Conservation (phyloP, 2,888 invertebrate genomes). For the Lasioglossum malachurum region DNA sequence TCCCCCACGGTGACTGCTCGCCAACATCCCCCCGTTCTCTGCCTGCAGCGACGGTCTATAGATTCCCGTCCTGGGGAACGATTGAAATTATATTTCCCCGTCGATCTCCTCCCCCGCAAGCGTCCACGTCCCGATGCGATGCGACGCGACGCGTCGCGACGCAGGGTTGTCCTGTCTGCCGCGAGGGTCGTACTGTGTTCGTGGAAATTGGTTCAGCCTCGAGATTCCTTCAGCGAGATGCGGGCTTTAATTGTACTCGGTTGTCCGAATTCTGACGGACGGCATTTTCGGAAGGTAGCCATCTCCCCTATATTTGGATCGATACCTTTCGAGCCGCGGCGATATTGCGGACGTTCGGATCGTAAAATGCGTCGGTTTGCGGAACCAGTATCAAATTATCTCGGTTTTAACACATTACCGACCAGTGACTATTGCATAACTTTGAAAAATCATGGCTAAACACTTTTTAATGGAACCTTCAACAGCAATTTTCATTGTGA, state of each 20-base stretch:
- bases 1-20: slow-evolving; percentile 75
- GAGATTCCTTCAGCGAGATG: not conserved
- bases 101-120: slow-evolving; percentile 47
- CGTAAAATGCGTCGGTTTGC: not conserved
- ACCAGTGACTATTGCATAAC: too few relatives aligned
- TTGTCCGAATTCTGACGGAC: slow-evolving; percentile 17
- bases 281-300: not conserved
- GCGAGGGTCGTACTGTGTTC: slow-evolving; percentile 28
- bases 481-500: too few relatives aligned
- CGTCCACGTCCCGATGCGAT: slow-evolving; percentile 2
- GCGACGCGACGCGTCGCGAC: slow-evolving; percentile 23
- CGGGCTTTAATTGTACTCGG: slow-evolving; percentile 13
- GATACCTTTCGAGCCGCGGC: slow-evolving; percentile 8
- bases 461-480: too few relatives aligned
- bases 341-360: not conserved
- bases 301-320: not conserved
- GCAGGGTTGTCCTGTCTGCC: slow-evolving; percentile 4
- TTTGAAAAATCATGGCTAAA: too few relatives aligned
- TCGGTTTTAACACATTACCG: too few relatives aligned
- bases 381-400: not conserved
- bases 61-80: slow-evolving; percentile 51
- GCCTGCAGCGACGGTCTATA: slow-evolving; percentile 49
- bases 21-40: slow-evolving; percentile 66
- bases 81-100: slow-evolving; percentile 78
- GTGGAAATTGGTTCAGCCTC: slow-evolving; percentile 42